Percentiles rank a stretch among this genome's conserved stretches.
These are phyloP conservation scores for Drosophila melanogaster DNA, from an alignment of 1,140 invertebrate genomes.

Conservation along the genomic window DNA sequence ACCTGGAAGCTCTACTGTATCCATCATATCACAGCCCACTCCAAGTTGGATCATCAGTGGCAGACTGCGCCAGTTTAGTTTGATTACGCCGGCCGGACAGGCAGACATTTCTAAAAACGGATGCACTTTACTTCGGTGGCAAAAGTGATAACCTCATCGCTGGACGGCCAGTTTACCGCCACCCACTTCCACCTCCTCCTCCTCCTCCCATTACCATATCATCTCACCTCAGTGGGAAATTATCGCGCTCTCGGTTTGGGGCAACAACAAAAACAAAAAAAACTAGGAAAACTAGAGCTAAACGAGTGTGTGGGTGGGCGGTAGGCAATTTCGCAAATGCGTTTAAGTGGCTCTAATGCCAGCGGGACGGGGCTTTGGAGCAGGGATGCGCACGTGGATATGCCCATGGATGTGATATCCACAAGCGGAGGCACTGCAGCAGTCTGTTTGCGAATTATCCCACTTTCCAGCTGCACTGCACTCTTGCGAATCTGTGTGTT, in stretches of 20 bases:
- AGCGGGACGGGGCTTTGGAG: constrained; percentile 61
- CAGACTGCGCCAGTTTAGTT: constrained; percentile 76
- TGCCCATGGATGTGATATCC: constrained; percentile 25
- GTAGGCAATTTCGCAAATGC: constrained; percentile 78
- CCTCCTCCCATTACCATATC: constrained; percentile 29
- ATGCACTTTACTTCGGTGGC: constrained; percentile 74
- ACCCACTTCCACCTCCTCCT: not conserved
- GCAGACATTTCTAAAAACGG: constrained; percentile 74
- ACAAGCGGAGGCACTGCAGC: not conserved
- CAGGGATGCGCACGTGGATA: constrained; percentile 67
- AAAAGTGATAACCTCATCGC: constrained; percentile 78
- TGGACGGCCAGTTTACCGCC: constrained; percentile 2
- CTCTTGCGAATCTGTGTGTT: constrained; percentile 14
- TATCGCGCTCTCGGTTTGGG: constrained; percentile 64
- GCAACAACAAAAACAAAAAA: constrained; percentile 3
- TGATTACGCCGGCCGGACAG: constrained; percentile 55
- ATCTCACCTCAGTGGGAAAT: constrained; percentile 64
- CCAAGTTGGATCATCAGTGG: constrained; percentile 42
- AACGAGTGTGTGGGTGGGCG: constrained; percentile 63
- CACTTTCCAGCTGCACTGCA: constrained; percentile 30
- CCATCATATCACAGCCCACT: constrained; percentile 27
- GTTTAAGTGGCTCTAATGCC: constrained; percentile 79
- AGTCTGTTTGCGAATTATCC: constrained; percentile 47
- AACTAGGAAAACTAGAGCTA: constrained; percentile 37
- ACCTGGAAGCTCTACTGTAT: constrained; percentile 3